These are phyloP conservation scores for Hippopotamyrus pictus DNA, from an alignment of 2,797 vertebrate genomes.

Conservation along the genomic window DNA sequence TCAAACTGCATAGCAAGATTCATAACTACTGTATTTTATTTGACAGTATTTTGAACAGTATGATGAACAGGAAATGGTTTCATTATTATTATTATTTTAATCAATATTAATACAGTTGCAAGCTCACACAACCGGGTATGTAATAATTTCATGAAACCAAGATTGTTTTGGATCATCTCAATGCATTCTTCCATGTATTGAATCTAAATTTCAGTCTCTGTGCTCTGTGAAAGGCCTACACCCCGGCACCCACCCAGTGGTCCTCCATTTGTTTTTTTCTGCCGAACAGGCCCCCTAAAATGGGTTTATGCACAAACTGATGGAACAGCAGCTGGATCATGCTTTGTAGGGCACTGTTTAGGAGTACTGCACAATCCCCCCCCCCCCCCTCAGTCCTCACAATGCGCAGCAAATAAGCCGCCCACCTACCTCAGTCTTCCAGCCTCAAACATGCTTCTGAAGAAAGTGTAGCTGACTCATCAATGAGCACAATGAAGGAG, in stretches of 20 bases:
- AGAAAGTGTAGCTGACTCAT: conserved; percentile 38
- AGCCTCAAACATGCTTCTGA: conserved; percentile 31
- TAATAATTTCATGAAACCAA: conserved; percentile 31
- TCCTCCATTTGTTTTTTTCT: conserved; percentile 24
- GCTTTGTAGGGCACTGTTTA: conserved; percentile 21
- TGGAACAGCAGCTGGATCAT: conserved; percentile 22
- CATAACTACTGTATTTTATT: conserved; percentile 50
- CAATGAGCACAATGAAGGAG: conserved; percentile 30
- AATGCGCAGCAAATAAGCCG: background rate
- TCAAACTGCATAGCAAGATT: conserved; percentile 48
- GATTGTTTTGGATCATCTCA: conserved; percentile 10
- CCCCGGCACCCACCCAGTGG: conserved; percentile 3
- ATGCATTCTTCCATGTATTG: conserved; percentile 20
- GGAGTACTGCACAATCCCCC: conserved; percentile 29
- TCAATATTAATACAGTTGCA: background rate
- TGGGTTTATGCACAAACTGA: conserved; percentile 32
- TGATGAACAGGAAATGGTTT: background rate
- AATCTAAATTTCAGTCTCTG: background rate
- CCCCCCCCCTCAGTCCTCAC: conserved; percentile 22
- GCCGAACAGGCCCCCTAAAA: conserved; percentile 34
- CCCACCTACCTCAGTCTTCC: background rate
- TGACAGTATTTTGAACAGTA: conserved; percentile 26
- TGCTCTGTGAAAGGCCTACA: conserved; percentile 4
- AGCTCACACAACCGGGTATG: background rate
- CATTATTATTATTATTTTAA: background rate